These are phyloP conservation scores for Troides helena DNA, from an alignment of 2,888 invertebrate genomes.

Conservation along the genomic window DNA sequence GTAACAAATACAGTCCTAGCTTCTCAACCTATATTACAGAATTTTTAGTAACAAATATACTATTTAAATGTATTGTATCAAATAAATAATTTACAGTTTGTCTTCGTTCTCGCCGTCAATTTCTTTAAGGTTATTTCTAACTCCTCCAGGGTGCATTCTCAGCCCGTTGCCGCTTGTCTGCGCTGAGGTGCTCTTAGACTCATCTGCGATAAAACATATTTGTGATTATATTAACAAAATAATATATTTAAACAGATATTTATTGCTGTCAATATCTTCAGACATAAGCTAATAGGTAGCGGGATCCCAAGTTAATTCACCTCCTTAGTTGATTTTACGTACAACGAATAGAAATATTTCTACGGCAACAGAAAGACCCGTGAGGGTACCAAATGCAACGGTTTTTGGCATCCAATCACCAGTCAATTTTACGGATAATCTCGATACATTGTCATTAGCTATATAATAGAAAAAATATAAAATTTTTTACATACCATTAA, in stretches of 20 bases:
- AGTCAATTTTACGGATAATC: too few relatives aligned
- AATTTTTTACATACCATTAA: conserved; percentile 36
- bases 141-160: conserved; percentile 56
- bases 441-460: too few relatives aligned
- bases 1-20: neutral
- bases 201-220: conserved; percentile 45
- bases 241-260: too few relatives aligned
- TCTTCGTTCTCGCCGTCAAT: conserved; percentile 53
- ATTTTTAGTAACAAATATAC: neutral
- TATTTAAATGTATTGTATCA: neutral
- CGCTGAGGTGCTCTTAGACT: conserved; percentile 59
- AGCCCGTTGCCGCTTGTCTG: conserved; percentile 56
- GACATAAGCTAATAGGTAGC: too few relatives aligned
- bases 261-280: too few relatives aligned
- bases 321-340: too few relatives aligned
- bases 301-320: too few relatives aligned
- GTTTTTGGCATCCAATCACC: too few relatives aligned
- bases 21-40: neutral
- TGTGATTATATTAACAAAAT: too few relatives aligned
- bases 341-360: too few relatives aligned
- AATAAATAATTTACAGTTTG: conserved; percentile 45
- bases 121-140: conserved; percentile 38
- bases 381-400: too few relatives aligned
- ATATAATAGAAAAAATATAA: neutral
- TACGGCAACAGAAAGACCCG: too few relatives aligned